Percentiles rank a stretch among this genome's conserved stretches.
These are phyloP conservation scores for Callocephalon fimbriatum DNA, from an alignment of 2,113 vertebrate species.

Conservation along the genomic window DNA sequence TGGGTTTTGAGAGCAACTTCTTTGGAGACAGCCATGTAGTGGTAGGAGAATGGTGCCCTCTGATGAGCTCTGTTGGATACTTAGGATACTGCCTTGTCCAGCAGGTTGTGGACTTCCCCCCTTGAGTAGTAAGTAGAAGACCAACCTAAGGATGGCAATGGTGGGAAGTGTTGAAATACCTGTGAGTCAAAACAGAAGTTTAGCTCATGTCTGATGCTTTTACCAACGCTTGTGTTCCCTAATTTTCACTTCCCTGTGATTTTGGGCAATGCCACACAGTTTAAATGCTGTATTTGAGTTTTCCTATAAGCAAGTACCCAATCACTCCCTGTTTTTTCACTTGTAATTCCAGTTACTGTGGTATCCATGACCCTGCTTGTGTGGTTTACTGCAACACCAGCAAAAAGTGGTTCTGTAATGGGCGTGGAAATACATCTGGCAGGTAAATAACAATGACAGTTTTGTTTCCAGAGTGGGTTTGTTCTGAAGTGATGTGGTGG, in stretches of 20 bases:
- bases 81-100: not conserved
- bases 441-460: slow-evolving; percentile 75
- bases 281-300: not conserved
- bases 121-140: rapidly evolving
- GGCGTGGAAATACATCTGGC: slow-evolving; percentile 97
- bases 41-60: not conserved
- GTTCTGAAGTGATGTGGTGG: not conserved
- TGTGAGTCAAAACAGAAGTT: not conserved
- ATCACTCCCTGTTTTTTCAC: not conserved
- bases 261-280: rapidly evolving
- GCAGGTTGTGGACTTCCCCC: not conserved
- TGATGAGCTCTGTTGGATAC: not conserved
- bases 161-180: not conserved
- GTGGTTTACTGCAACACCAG: slow-evolving; percentile 99
- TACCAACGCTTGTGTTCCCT: not conserved
- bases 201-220: not conserved
- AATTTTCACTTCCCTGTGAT: not conserved
- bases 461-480: not conserved
- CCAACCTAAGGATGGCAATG: too few species aligned
- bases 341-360: slow-evolving; percentile 88
- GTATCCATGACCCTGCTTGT: slow-evolving; percentile 97
- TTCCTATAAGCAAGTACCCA: not conserved
- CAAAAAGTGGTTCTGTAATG: slow-evolving; percentile 99
- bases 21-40: not conserved
- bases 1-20: not conserved